Evolutionary conservation across 2,113 vertebrate genomes (phyloP), one percentile per base, ranked within the genome.

Genomic region (Atractosteus spatula): DNA sequence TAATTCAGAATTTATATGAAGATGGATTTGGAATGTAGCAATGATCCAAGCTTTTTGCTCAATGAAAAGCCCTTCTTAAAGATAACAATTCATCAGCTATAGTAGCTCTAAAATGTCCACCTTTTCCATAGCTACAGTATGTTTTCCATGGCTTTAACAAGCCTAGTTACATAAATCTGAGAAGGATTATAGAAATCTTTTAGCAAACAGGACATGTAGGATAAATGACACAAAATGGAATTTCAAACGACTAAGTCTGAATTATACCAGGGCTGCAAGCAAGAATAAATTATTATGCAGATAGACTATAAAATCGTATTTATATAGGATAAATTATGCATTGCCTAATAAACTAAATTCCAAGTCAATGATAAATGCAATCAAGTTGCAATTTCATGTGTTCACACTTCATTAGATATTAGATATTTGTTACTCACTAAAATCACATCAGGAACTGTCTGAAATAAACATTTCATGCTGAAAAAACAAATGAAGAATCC

Each of bases 281-380:
- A 85, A 80, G 80, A 84, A 86, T 85, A 86, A 74, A 88, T 87
- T 84, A 83, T 57, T 43, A 72, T 66, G 51, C 64, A 72, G 74
- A 85, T 83, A 79, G 84, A 79, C 82, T 86, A 79, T 83, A 86
- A 86, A 88, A 78, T 84, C 81, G 82, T 81, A 79, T 86, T 88
- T 83, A 87, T 85, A 85, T 85, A 87, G 81, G 82, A 81, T 89
- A 86, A 85, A 89, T 88, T 85, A 89, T 89, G 88, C 88, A 89
- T 82, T 75, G 78, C 81, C 82, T 80, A 79, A 82, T 79, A 82
- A 87, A 84, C 86, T 82, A 72, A 76, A 87, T 84, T 86, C 84
- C 87, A 83, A 87, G 83, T 85, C 84, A 85, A 87, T 86, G 85
- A 89, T 85, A 85, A 87, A 87, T 82, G 81, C 68, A 73, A 80